phyloP scores from a whole-genome alignment of 2,888 invertebrate species.

The Macrophya annulata region DNA sequence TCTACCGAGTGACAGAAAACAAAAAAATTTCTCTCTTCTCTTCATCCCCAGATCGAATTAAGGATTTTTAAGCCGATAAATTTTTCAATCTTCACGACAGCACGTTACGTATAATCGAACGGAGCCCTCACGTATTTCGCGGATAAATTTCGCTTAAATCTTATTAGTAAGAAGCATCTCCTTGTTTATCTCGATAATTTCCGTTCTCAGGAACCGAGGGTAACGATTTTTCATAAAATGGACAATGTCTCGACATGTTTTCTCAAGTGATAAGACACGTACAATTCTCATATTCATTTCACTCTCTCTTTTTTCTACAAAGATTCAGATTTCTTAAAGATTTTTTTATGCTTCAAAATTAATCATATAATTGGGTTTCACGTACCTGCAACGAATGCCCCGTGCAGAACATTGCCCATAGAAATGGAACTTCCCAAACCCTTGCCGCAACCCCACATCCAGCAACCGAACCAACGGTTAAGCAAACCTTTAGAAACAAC shows the following conservation, averaged over 20 bases:
- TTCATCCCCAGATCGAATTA: neutral
- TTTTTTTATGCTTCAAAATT: neutral
- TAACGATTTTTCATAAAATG: neutral
- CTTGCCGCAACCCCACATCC: slow-evolving; percentile 76
- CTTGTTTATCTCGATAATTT: slow-evolving; percentile 35
- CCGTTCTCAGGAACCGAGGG: neutral
- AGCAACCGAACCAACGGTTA: slow-evolving; percentile 80
- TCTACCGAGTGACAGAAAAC: neutral
- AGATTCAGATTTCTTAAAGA: neutral
- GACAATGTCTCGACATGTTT: slow-evolving; percentile 6
- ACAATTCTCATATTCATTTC: neutral
- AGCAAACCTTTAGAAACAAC: slow-evolving; percentile 82
- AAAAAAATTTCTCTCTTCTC: neutral
- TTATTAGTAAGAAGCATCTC: neutral
- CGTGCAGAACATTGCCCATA: slow-evolving; percentile 77
- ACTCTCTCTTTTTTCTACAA: neutral
- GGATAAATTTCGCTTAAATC: slow-evolving; percentile 19
- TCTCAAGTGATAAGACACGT: neutral
- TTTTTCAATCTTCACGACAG: slow-evolving; percentile 1
- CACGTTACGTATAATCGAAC: neutral
- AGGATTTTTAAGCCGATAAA: slow-evolving; percentile 29
- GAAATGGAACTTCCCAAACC: slow-evolving; percentile 74
- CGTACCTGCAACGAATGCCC: slow-evolving; percentile 77
- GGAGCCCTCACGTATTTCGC: neutral
- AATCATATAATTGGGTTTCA: neutral